phyloP scores from a whole-genome alignment of 2,888 invertebrate genomes.

The Poecilobothrus nobilitatus region DNA sequence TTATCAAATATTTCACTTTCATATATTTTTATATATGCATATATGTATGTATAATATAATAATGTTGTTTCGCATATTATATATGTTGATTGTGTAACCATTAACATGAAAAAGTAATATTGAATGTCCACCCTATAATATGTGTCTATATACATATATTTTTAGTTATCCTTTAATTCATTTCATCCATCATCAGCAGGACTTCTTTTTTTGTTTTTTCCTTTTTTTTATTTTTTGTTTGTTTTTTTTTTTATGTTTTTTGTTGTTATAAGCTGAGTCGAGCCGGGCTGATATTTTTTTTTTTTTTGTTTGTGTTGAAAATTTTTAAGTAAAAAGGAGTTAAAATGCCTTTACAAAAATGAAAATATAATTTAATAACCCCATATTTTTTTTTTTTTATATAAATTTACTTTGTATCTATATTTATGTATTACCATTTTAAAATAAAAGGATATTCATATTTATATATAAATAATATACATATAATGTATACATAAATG shows the following conservation, averaged over 20 bases:
- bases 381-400: not conserved
- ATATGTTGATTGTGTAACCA: too few species aligned
- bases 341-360: not conserved
- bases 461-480: too few species aligned
- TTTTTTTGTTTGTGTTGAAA: not conserved
- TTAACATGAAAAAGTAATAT: too few species aligned
- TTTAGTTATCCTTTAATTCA: not conserved
- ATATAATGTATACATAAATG: too few species aligned
- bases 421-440: too few species aligned
- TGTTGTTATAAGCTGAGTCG: too few species aligned
- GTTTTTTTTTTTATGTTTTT: not conserved
- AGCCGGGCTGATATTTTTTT: not conserved
- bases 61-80: too few species aligned
- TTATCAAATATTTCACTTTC: not conserved
- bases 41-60: not conserved
- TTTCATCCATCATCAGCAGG: conserved; percentile 3
- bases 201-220: not conserved
- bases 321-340: not conserved
- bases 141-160: too few species aligned
- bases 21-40: not conserved
- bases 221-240: not conserved
- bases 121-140: not conserved
- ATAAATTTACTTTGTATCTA: too few species aligned
- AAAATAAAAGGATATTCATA: too few species aligned
- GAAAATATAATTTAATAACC: not conserved